Evolutionary conservation across 2,888 invertebrate genomes (phyloP), one percentile per base, ranked within the genome.

Genomic region (Drosophila robusta): DNA sequence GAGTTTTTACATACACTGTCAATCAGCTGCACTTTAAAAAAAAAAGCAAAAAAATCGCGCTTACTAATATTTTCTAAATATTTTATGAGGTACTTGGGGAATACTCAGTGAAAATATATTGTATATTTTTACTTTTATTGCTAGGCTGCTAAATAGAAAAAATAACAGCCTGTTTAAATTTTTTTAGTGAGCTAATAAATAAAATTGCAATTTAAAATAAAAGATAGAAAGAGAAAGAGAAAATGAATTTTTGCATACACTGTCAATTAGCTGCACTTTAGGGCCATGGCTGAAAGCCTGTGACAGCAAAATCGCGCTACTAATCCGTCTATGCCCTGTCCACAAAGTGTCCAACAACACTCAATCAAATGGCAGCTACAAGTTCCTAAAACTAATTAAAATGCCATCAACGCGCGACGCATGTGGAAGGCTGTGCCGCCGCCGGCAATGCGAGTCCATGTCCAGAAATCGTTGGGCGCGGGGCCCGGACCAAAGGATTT

Each of bases 341-440:
- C 49, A 18, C 56, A 54, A 50, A 39, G 61, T 63, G 67, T 69
- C 63, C 26, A 54, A 63, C 70, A 71, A 70, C 80, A 77, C 87
- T 86, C 85, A 86, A 89, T 89, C 80, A 86, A 81, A 77, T 70
- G 71, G 61, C 66, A 52, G 86, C 76, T 75, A 78, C 87, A 79
- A 83, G 85, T 81, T 82, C 69, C 71, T 75, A 72, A 89, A 80
- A 79, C 90, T 88, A 88, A 90, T 88, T 88, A 88, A 88, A 88
- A 88, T 89, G 82, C 86, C 90, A 89, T 87, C 87, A 80, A 73
- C 78, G 75, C 45, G 58, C 47, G 44, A 18, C n/a, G 64, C 52
- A 58, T 65, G 61, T 66, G 74, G 66, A 61, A 61, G 38, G 50
- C 46, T 56, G 47, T 57, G 70, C 29, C 32, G 80, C 87, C 74